A percentile compares a stretch with the other conserved stretches of the same genome.
Conservation (phyloP, 2,797 vertebrate genomes). For the Gouania willdenowi region DNA sequence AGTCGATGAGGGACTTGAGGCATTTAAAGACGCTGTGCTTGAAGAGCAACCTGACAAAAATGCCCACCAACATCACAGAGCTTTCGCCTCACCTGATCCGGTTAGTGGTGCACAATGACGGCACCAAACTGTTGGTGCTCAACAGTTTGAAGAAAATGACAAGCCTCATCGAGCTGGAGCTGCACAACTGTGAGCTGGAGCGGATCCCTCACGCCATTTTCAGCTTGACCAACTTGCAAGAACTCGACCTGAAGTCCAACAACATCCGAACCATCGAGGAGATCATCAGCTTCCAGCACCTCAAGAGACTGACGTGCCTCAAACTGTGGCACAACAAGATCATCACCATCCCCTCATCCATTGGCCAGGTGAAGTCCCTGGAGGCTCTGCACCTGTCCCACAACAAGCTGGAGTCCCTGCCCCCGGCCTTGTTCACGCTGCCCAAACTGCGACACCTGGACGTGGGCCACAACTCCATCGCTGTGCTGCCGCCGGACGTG, state of each 20-base stretch:
- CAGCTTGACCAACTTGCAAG: slow-evolving; percentile 93
- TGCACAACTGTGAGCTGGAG: slow-evolving; percentile 93
- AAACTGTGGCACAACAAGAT: slow-evolving; percentile 99
- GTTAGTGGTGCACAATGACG: slow-evolving; percentile 93
- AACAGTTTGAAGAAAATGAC: slow-evolving; percentile 99
- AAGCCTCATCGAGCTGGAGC: slow-evolving; percentile 87
- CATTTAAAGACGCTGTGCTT: slow-evolving; percentile 89
- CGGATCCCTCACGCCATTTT: slow-evolving; percentile 96
- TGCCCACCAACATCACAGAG: slow-evolving; percentile 94
- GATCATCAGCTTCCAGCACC: slow-evolving; percentile 96
- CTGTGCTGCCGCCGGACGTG: slow-evolving; percentile 83
- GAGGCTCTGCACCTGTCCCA: slow-evolving; percentile 92
- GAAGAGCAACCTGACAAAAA: slow-evolving; percentile 97
- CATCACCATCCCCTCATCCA: slow-evolving; percentile 88
- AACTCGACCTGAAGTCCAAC: slow-evolving; percentile 93
- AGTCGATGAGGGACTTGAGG: slow-evolving; percentile 91
- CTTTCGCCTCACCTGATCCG: slow-evolving; percentile 90
- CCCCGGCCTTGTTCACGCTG: slow-evolving; percentile 86
- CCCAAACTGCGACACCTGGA: slow-evolving; percentile 92
- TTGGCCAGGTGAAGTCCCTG: slow-evolving; percentile 89
- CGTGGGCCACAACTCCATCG: slow-evolving; percentile 88
- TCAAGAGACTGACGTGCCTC: slow-evolving; percentile 93
- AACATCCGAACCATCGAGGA: slow-evolving; percentile 95
- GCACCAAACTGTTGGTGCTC: slow-evolving; percentile 90
- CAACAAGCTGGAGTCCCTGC: slow-evolving; percentile 92